phyloP scores from a whole-genome alignment of 2,113 vertebrate species.

The Microcebus murinus region DNA sequence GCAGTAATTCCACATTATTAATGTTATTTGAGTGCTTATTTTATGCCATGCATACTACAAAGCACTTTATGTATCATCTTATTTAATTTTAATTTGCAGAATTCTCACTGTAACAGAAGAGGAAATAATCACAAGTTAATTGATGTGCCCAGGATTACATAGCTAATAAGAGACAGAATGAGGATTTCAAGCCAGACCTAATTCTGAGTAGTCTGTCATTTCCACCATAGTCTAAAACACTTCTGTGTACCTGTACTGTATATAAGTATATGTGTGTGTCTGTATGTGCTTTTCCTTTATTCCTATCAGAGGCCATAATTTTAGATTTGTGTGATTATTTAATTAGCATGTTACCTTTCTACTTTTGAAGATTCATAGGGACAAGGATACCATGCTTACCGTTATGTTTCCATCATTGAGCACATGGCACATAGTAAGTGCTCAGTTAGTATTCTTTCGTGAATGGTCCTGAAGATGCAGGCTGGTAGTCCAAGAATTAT shows the following conservation, averaged over 20 bases:
- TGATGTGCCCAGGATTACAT: background rate
- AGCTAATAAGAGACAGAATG: background rate
- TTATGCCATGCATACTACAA: background rate
- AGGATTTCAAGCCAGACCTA: background rate
- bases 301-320: background rate
- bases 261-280: background rate
- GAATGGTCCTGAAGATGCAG: background rate
- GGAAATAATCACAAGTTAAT: background rate
- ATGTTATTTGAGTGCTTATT: background rate
- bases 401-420: background rate
- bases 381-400: background rate
- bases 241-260: background rate
- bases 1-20: background rate
- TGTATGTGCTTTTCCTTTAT: background rate
- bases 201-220: background rate
- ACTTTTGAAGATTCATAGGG: background rate
- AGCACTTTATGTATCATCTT: background rate
- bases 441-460: background rate
- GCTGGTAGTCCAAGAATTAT: background rate
- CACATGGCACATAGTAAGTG: background rate
- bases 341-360: background rate
- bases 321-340: background rate
- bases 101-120: background rate
- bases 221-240: background rate
- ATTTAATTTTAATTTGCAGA: slow-evolving; percentile 17